Evolutionary conservation across 2,113 vertebrate genomes (phyloP).

Genomic region (Acanthochromis polyacanthus): DNA sequence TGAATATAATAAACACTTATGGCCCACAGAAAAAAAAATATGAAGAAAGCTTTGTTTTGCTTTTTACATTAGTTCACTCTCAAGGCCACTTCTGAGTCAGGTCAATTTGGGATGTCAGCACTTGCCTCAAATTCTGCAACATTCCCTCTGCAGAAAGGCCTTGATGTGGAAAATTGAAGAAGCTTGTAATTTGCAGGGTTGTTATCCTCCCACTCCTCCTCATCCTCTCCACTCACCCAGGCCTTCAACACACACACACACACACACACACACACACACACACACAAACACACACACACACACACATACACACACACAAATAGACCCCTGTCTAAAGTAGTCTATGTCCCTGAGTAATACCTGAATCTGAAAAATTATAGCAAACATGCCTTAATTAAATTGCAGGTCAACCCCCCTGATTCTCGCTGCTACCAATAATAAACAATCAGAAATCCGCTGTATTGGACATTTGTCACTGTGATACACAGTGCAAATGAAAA

Average conservation of each 20-base stretch:
- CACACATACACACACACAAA: no score
- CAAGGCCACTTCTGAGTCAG: constrained; percentile 42
- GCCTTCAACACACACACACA: constrained; percentile 3
- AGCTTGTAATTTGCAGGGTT: constrained; percentile 65
- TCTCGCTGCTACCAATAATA: constrained; percentile 1
- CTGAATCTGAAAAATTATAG: neutral
- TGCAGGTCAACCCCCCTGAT: neutral
- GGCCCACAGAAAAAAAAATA: constrained; percentile 1
- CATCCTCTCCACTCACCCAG: constrained; percentile 31
- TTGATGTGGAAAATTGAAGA: constrained; percentile 73
- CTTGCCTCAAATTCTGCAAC: constrained; percentile 35
- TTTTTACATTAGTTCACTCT: constrained; percentile 23
- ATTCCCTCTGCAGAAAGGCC: constrained; percentile 47
- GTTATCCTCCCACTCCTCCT: constrained; percentile 34
- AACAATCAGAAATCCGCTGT: neutral
- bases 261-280: constrained; percentile 20
- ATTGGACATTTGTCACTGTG: constrained; percentile 11
- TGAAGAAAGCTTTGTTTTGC: constrained; percentile 26
- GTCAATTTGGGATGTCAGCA: constrained; percentile 37
- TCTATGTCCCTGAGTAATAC: constrained; percentile 1
- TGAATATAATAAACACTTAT: constrained; percentile 13
- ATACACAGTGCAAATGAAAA: no score
- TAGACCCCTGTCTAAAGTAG: constrained; percentile 2
- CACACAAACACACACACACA: no score
- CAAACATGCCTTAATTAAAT: constrained; percentile 2